Evolutionary conservation across 2,113 vertebrate genomes (phyloP).

Genomic region (Hippocampus abdominalis): DNA sequence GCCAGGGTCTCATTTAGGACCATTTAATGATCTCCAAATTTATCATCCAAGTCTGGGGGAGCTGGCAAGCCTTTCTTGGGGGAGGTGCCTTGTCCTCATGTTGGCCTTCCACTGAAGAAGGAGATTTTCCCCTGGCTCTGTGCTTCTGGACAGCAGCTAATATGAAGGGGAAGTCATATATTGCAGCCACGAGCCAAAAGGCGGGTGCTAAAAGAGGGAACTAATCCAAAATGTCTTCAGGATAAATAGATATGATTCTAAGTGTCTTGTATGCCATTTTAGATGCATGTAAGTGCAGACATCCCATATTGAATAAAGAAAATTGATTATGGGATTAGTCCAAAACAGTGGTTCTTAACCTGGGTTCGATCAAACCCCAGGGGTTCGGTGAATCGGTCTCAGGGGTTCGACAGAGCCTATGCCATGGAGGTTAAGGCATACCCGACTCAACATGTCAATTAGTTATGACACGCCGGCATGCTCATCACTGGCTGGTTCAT

Average conservation of each 20-base stretch:
- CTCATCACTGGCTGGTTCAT: too few species aligned
- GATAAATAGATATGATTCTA: neutral
- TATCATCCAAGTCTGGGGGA: constrained; percentile 64
- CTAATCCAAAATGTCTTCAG: neutral
- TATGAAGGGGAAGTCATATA: neutral
- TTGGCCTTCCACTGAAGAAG: constrained; percentile 23
- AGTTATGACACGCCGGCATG: too few species aligned
- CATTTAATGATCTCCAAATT: constrained; percentile 74
- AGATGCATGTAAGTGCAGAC: neutral
- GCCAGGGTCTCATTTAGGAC: constrained; percentile 72
- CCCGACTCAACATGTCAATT: too few species aligned
- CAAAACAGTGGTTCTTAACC: too few species aligned
- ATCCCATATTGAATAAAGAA: neutral
- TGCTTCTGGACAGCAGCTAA: constrained; percentile 10
- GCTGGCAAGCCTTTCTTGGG: constrained; percentile 54
- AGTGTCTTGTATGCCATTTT: neutral
- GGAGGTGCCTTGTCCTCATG: constrained; percentile 48
- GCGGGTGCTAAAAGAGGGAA: neutral
- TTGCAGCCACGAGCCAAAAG: neutral
- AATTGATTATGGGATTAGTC: too few species aligned
- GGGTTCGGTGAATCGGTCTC: too few species aligned
- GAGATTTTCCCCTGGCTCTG: constrained; percentile 32
- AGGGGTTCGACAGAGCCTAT: too few species aligned
- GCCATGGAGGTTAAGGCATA: too few species aligned
- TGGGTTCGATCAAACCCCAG: too few species aligned